phyloP scores from a whole-genome alignment of 2,113 vertebrate species.

The Maccullochella peelii region DNA sequence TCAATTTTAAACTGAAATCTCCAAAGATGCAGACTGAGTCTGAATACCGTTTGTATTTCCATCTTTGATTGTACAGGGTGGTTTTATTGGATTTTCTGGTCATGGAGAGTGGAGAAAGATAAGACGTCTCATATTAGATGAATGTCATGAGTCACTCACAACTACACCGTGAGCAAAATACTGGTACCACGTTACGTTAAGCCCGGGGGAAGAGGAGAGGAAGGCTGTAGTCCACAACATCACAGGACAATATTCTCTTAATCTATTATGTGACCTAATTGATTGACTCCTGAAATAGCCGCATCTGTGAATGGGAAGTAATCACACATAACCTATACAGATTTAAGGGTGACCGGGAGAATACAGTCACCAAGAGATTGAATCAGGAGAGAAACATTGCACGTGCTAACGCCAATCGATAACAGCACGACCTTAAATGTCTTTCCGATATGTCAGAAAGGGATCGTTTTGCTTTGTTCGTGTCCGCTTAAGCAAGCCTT shows the following conservation, averaged over 20 bases:
- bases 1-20: neutral
- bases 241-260: constrained; percentile 37
- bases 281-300: constrained; percentile 72
- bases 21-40: neutral
- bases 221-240: neutral
- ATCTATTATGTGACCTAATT: constrained; percentile 67
- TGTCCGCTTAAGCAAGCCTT: constrained; percentile 61
- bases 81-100: neutral
- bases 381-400: constrained; percentile 17
- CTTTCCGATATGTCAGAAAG: constrained; percentile 67
- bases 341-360: constrained; percentile 71
- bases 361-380: constrained; percentile 21
- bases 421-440: constrained; percentile 70
- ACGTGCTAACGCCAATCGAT: constrained; percentile 56
- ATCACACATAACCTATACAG: constrained; percentile 22
- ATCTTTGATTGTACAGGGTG: neutral
- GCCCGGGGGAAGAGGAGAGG: neutral
- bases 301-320: constrained; percentile 64
- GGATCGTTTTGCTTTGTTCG: constrained; percentile 57
- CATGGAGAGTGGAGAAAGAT: neutral
- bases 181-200: constrained; percentile 20
- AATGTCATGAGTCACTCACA: constrained; percentile 22
- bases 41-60: neutral
- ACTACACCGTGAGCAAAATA: constrained; percentile 15
- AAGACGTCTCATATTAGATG: constrained; percentile 4